Conservation (phyloP, 2,797 vertebrate genomes). For the Danio kyathit region DNA sequence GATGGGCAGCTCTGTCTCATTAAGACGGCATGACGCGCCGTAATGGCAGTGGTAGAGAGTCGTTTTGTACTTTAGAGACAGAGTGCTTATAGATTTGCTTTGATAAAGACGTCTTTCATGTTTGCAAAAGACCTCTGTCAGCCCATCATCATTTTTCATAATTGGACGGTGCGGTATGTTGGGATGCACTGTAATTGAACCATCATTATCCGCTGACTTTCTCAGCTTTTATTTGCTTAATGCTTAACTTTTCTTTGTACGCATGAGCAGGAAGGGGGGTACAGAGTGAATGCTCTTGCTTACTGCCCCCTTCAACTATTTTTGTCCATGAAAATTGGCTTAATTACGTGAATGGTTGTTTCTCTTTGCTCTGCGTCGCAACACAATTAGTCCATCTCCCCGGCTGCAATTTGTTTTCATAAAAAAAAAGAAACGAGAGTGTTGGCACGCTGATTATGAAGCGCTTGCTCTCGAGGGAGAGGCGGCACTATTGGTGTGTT, state of each 20-base stretch:
- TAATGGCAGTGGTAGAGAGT: constrained; percentile 11
- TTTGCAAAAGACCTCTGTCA: constrained; percentile 77
- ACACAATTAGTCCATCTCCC: constrained; percentile 92
- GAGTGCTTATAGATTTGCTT: constrained; percentile 78
- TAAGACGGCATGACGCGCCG: constrained; percentile 68
- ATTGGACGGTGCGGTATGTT: constrained; percentile 60
- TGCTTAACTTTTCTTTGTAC: constrained; percentile 79
- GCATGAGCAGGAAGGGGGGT: constrained; percentile 60
- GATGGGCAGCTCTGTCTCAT: constrained; percentile 78
- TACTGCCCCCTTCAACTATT: constrained; percentile 86
- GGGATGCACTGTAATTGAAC: constrained; percentile 85
- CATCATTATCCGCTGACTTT: constrained; percentile 81
- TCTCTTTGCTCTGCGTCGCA: constrained; percentile 83
- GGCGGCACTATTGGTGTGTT: constrained; percentile 89
- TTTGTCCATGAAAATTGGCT: constrained; percentile 93
- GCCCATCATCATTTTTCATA: constrained; percentile 67
- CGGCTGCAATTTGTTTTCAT: constrained; percentile 96
- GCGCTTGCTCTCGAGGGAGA: constrained; percentile 80
- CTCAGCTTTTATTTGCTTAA: constrained; percentile 85
- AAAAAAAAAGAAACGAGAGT: constrained; percentile 87
- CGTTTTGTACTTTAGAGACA: constrained; percentile 69
- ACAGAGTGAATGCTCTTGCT: constrained; percentile 85
- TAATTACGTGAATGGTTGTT: constrained; percentile 85
- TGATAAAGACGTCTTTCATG: constrained; percentile 83
- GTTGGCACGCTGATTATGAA: constrained; percentile 89